Percentiles rank a stretch among this genome's conserved stretches.
These are phyloP conservation scores for Epiblema foenella DNA, from an alignment of 2,888 invertebrate genomes.

Conservation along the genomic window DNA sequence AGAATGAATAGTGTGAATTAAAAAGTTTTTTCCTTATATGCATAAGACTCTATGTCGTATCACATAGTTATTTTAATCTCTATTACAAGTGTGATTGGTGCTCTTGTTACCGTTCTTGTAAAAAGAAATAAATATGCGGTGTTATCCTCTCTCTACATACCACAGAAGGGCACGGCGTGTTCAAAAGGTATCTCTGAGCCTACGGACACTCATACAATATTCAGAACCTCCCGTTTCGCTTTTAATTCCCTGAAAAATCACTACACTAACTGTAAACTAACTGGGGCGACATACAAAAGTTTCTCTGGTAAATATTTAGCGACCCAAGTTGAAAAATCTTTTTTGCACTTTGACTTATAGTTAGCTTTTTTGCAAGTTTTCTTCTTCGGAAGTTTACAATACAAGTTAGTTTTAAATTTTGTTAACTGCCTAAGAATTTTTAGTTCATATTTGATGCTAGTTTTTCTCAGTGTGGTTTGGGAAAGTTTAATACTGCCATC, in stretches of 20 bases:
- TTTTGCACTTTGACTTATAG: slow-evolving; percentile 25
- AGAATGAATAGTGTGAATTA: no score
- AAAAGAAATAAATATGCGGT: no score
- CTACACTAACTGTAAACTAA: slow-evolving; percentile 42
- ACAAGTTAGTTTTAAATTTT: neutral
- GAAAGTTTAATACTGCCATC: no score
- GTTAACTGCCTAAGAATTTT: neutral
- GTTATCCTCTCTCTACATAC: slow-evolving; percentile 54
- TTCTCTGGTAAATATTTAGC: slow-evolving; percentile 30
- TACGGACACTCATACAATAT: slow-evolving; percentile 55
- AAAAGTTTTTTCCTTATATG: no score
- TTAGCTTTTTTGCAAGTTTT: neutral
- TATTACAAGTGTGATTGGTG: no score
- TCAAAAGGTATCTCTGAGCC: slow-evolving; percentile 51
- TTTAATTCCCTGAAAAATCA: slow-evolving; percentile 49
- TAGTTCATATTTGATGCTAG: neutral
- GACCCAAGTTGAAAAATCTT: neutral
- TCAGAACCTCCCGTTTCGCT: slow-evolving; percentile 46
- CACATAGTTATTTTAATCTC: no score
- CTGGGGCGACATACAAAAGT: slow-evolving; percentile 27
- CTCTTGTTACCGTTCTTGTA: no score
- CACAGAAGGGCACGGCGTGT: slow-evolving; percentile 35
- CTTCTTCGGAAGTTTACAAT: slow-evolving; percentile 13
- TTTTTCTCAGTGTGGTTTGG: no score
- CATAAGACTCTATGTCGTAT: no score